Evolutionary conservation across 2,113 vertebrate genomes (phyloP).

Genomic region (Lonchura striata): DNA sequence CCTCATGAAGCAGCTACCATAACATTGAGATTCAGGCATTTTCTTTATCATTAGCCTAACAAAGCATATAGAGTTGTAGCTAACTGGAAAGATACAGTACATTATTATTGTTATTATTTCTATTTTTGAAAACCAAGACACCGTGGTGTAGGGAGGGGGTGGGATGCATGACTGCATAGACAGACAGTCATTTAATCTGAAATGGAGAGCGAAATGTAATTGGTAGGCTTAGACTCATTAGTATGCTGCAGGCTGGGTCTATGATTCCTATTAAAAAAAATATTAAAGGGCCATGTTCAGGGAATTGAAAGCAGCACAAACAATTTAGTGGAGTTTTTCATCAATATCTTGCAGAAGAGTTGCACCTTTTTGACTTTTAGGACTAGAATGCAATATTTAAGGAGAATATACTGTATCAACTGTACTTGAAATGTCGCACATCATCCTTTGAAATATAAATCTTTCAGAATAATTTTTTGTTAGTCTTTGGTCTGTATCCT

Average conservation of each 20-base stretch:
- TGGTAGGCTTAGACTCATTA: slow-evolving; percentile 56
- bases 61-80: slow-evolving; percentile 62
- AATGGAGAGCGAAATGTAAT: slow-evolving; percentile 64
- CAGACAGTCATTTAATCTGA: slow-evolving; percentile 59
- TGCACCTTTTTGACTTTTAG: slow-evolving; percentile 18
- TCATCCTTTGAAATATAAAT: not conserved
- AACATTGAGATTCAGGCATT: slow-evolving; percentile 58
- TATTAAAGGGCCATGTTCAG: slow-evolving; percentile 42
- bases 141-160: not conserved
- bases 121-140: slow-evolving; percentile 57
- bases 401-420: not conserved
- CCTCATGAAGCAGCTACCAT: slow-evolving; percentile 44
- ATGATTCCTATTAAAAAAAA: slow-evolving; percentile 58
- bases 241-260: slow-evolving; percentile 51
- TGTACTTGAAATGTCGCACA: not conserved
- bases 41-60: slow-evolving; percentile 66
- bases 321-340: slow-evolving; percentile 42
- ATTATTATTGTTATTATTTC: slow-evolving; percentile 68
- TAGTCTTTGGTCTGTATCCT: not conserved
- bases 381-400: not conserved
- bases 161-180: not conserved
- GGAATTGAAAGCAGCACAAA: slow-evolving; percentile 59
- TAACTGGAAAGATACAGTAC: slow-evolving; percentile 60
- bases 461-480: not conserved
- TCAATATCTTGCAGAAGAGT: slow-evolving; percentile 1